Base-by-base conservation (phyloP, 2,113 vertebrate genomes). In the Hippocampus barbouri region DNA sequence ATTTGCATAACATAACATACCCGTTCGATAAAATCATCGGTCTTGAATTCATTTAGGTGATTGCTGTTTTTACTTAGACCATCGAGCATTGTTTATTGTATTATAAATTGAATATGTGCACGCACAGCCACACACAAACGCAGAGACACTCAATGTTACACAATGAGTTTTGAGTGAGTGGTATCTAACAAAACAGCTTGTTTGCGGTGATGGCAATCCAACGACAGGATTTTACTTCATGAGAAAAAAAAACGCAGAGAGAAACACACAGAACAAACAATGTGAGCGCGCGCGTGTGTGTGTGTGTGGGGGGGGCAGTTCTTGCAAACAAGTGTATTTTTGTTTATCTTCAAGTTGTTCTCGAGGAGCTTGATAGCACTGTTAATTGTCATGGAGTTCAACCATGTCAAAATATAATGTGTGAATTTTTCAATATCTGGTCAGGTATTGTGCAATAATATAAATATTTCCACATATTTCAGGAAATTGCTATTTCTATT, bases 191-290 rank as follows among this genome's bases (percentile, higher is more conserved):
- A 75, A 77, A 68, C 79, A 82, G 76, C 70, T 75, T 80, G 49
- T 83, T 79, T 74, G 57, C 72, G 47, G 34, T 85, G 84, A 85
- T 88, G 76, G 85, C 79, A 1, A 38, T 71, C 71, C 25, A 7
- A 76, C 71, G 68, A 76, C 70, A 59, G 41, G 83, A 73, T 75
- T 74, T 75, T 75, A 49, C 71, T 79, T 20, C 59, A 20, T 79
- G 78, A 82, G 84, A 86, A 85, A 81, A 81, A 59, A 66, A 45
- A 54, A 21, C 8, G 4, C 56, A 65, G 53, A 61, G 14, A 64
- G 54, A 69, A 69, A 72, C 45, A 49, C 14, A 20, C 15, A 66
- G 15, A 51, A 59, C 34, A 59, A 15, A 56, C 20, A 56, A 59
- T 27, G 5, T 15, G 4, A 15, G 23, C 5, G 23, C 12, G n/a